Percentiles rank a stretch among this genome's conserved stretches.
These are phyloP conservation scores for Atta cephalotes DNA, from an alignment of 1,140 invertebrate species.

Conservation along the genomic window DNA sequence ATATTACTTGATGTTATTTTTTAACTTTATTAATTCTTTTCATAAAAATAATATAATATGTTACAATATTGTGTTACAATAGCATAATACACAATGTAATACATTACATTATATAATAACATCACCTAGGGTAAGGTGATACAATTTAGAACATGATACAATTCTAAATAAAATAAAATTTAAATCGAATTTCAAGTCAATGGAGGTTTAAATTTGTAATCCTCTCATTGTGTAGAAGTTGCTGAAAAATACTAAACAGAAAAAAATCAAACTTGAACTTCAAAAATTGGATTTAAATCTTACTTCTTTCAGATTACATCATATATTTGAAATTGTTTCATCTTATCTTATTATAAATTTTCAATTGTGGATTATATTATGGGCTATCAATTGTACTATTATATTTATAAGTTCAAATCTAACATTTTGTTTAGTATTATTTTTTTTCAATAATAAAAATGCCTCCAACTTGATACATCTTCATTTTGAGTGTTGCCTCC, in stretches of 20 bases:
- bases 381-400: not conserved
- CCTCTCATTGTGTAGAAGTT: too few relatives aligned
- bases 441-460: conserved; percentile 48
- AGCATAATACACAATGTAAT: not conserved
- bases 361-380: not conserved
- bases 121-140: too few relatives aligned
- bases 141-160: too few relatives aligned
- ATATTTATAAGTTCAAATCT: not conserved
- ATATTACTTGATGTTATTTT: not conserved
- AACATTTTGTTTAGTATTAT: not conserved
- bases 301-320: too few relatives aligned
- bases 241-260: too few relatives aligned
- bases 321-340: too few relatives aligned
- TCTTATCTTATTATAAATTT: too few relatives aligned
- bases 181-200: too few relatives aligned
- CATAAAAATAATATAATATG: not conserved
- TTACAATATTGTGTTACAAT: not conserved
- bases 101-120: not conserved
- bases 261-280: too few relatives aligned
- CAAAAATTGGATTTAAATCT: too few relatives aligned
- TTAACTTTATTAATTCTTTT: not conserved
- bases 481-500: conserved; percentile 30
- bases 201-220: too few relatives aligned
- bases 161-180: too few relatives aligned
- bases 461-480: conserved; percentile 45